Evolutionary conservation across 2,888 invertebrate genomes (phyloP), one percentile per base, ranked within the genome.

Genomic region (Sialis fuliginosa): DNA sequence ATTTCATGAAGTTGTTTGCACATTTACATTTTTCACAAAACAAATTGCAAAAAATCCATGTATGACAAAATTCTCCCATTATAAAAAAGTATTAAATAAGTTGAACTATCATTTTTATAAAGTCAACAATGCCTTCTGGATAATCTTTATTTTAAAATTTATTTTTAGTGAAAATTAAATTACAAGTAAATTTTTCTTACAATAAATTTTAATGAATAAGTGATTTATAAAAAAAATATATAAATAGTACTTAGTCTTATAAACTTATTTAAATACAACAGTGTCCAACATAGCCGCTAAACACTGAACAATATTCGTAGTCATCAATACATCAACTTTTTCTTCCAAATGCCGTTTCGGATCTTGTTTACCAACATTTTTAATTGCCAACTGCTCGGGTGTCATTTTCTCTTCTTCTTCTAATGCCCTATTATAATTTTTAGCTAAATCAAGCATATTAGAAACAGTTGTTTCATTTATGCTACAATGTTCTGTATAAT

Each of bases 401-500:
- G 97, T 97, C 96, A 98, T 96, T 65, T 93, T 96, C 61, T 98
- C 97, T 64, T 98, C 98, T 58, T 98, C 98, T 67, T 98, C 97
- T 50, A 98, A 69, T 6, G 97, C 90, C 75, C 81, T 64, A 50
- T 64, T 65, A 66, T 98, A 98, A 63, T 92, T 91, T 65, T 96
- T 96, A 47, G 97, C 96, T 58, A 98, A 70, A 50, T 95, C 93
- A 44, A 98, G 72, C 95, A 98, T 97, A 56, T 93, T 90, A 49
- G 89, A 80, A 2, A 97, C 93, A 42, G 92, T 92, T 46, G 80
- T 83, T 64, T 95, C 93, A 64, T 98, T 98, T 42, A 88, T 77
- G 52, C 81, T 77, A 66, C 95, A 90, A 63, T 97, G 96, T 52
- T 91, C 88, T 51, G 85, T 80, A 63, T 92, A 96, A 64, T 93